phyloP scores from a whole-genome alignment of 64 coral and sea anemone genomes.

The Dendronephthya gigantea region DNA sequence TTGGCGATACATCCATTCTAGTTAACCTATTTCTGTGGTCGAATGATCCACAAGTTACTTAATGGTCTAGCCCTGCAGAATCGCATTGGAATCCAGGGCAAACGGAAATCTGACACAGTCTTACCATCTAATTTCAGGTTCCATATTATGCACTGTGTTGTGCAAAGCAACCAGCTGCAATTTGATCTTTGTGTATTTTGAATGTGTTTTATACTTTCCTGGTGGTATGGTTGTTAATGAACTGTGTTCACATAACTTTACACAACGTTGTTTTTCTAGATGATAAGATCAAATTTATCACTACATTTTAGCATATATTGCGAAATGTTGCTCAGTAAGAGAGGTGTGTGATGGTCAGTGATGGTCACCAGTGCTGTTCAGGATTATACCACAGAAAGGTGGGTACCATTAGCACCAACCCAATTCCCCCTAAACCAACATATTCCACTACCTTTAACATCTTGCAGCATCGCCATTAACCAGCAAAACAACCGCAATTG shows the following conservation, averaged over 20 bases:
- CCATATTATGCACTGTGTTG: background rate
- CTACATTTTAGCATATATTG: no score
- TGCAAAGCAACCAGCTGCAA: background rate
- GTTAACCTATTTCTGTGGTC: no score
- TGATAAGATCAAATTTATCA: no score
- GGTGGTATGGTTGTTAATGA: background rate
- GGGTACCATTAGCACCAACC: no score
- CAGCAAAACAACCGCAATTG: background rate
- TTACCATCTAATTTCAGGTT: constrained; percentile 2
- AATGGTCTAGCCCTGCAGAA: no score
- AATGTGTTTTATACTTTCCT: background rate
- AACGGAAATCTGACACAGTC: background rate
- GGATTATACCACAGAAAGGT: background rate
- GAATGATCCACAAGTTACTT: no score
- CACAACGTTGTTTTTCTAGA: background rate
- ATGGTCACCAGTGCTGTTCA: background rate
- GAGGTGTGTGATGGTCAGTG: no score
- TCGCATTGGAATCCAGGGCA: background rate
- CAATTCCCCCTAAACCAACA: no score
- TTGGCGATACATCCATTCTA: no score
- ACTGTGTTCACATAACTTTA: background rate
- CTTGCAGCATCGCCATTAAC: background rate
- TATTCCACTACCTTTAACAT: background rate
- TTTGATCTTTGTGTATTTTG: background rate
- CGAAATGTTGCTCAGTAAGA: no score